These are phyloP conservation scores for Pithecia hirsuta DNA, from an alignment of 2,797 vertebrate species.

Conservation along the genomic window DNA sequence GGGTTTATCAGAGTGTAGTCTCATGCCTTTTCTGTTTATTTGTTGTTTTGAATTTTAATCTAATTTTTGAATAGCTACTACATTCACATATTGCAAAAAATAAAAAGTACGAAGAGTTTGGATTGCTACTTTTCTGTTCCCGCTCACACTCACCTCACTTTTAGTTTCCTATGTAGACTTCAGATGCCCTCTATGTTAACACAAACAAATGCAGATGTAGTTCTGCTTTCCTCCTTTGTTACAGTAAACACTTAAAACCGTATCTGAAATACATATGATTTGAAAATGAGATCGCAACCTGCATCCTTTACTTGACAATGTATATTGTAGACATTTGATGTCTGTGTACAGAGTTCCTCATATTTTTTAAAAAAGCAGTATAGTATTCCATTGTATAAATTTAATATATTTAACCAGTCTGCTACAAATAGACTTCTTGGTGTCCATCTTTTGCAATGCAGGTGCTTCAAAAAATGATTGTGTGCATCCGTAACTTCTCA, in stretches of 20 bases:
- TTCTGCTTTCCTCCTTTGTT: background rate
- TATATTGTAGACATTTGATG: background rate
- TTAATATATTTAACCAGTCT: background rate
- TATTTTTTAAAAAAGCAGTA: background rate
- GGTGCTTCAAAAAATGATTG: no score
- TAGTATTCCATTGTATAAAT: background rate
- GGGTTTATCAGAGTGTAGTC: background rate
- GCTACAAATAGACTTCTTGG: no score
- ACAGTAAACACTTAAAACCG: background rate
- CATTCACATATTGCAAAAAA: background rate
- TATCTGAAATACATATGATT: background rate
- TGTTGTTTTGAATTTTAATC: background rate
- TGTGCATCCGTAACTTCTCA: rapidly evolving
- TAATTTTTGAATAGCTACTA: background rate
- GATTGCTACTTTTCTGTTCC: background rate
- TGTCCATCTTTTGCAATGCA: background rate
- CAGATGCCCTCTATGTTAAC: background rate
- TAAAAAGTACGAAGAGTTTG: background rate
- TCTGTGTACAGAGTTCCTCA: background rate
- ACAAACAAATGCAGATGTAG: background rate
- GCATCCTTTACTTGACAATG: background rate
- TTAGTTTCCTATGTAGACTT: background rate
- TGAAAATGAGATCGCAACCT: background rate
- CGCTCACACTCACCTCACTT: background rate
- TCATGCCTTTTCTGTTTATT: no score